Base-by-base conservation (phyloP, 2,113 vertebrate genomes). In the Coptodon bakossiorum region DNA sequence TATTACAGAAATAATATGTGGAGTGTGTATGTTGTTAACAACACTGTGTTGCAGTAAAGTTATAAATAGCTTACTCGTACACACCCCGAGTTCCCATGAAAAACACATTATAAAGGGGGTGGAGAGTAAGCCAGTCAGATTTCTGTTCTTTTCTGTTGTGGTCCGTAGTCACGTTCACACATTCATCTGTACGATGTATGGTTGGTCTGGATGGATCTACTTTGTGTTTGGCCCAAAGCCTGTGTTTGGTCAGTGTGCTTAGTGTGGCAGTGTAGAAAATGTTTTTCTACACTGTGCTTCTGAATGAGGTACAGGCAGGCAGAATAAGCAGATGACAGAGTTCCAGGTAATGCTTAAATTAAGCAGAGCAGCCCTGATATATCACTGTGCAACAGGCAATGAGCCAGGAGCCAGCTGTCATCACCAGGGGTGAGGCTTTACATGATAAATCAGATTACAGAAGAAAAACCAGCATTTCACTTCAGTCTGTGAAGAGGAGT, bases 121-220 rank as follows among this genome's bases (percentile, higher is more conserved):
- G 24, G 76, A 80, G 57, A 16, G 31, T 12, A 50, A 50, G 34
- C 36, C 11, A 4, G 57, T 6, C 50, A 11, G 79, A 48, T 61
- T 63, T 82, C 68, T 71, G 73, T 56, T 83, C 91, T 56, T 88
- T 91, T 36, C 50, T 68, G 34, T 81, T 52, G 34, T 56, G 53
- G 53, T 29, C 76, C 10, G 6, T 13, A 52, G 73, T 52, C 45
- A 78, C 12, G 6, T 27, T 57, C 24, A 57, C 24, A 61, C 81
- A 80, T 85, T 86, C 63, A 87, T 22, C 57, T 56, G 14, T 54
- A 1, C 73, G 34, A 61, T 88, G 82, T 68, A 82, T 73, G 22
- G 76, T 50, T 31, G 24, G 43, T 88, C 91, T 89, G 73, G 89
- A 90, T 84, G 80, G 52, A 86, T 90, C 88, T 52, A 63, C 89